A percentile compares a stretch with the other conserved stretches of the same genome.
Conservation (phyloP, 2,888 invertebrate species). For the Drosophila picticornis region DNA sequence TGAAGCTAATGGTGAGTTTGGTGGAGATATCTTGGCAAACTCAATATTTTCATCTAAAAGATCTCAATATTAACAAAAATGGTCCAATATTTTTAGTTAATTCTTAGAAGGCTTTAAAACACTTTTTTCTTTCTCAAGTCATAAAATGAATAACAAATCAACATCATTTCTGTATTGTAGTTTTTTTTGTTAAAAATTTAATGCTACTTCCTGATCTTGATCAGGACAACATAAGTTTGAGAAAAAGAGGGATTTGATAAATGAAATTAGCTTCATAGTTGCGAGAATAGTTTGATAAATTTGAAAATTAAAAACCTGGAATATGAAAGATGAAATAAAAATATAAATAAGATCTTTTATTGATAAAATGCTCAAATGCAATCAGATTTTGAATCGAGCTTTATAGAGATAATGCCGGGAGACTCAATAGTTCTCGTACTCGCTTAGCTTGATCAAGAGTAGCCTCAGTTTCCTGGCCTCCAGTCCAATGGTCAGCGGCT, state of each 20-base stretch:
- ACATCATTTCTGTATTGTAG: too few species aligned
- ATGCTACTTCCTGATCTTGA: too few species aligned
- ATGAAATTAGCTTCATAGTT: too few species aligned
- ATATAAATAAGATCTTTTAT: background rate
- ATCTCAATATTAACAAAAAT: background rate
- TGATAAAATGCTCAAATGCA: background rate
- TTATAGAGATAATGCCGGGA: background rate
- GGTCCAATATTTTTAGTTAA: background rate
- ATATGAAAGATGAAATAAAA: too few species aligned
- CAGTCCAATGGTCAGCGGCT: slow-evolving; percentile 84
- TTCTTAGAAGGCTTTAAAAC: background rate
- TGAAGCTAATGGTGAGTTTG: background rate
- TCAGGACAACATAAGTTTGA: too few species aligned
- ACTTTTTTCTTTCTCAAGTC: background rate
- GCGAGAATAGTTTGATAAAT: too few species aligned
- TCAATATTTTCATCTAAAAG: background rate
- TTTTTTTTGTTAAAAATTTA: too few species aligned
- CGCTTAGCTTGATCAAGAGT: slow-evolving; percentile 83
- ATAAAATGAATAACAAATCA: background rate
- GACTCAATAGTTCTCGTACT: slow-evolving; percentile 79
- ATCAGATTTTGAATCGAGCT: too few species aligned
- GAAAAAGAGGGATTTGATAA: too few species aligned
- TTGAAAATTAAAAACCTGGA: too few species aligned
- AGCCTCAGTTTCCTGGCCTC: slow-evolving; percentile 84
- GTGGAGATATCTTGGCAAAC: background rate